These are phyloP conservation scores for Entomobrya multifasciata DNA, from an alignment of 2,888 invertebrate species.

Conservation along the genomic window DNA sequence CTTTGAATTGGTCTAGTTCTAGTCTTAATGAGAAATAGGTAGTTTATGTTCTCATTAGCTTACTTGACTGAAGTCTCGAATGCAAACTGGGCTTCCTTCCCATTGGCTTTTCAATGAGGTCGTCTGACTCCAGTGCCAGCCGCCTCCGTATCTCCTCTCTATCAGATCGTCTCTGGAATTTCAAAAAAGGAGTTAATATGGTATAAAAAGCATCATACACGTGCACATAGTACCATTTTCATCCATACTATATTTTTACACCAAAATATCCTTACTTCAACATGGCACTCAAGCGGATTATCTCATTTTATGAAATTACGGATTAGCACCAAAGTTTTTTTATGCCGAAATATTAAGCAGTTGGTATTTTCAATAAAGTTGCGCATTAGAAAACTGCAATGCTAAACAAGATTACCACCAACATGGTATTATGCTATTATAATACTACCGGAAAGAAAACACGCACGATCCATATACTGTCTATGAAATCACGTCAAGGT, in stretches of 20 bases:
- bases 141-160: constrained; percentile 94
- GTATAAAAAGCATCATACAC: constrained; percentile 5
- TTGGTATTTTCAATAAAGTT: constrained; percentile 65
- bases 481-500: constrained; percentile 57
- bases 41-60: constrained; percentile 52
- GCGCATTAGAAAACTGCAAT: background rate
- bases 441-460: constrained; percentile 46
- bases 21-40: constrained; percentile 37
- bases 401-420: constrained; percentile 7
- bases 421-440: constrained; percentile 7
- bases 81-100: constrained; percentile 93
- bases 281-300: constrained; percentile 26
- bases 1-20: constrained; percentile 12
- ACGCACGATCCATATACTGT: constrained; percentile 47
- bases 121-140: constrained; percentile 90
- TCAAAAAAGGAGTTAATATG: constrained; percentile 26
- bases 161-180: constrained; percentile 90
- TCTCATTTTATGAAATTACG: constrained; percentile 17
- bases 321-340: background rate
- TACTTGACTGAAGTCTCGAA: constrained; percentile 87
- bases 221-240: background rate
- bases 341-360: background rate
- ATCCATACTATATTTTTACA: background rate
- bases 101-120: constrained; percentile 86
- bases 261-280: too few relatives aligned